Evolutionary conservation across 30 jellyfish, hydroid and myxozoan species (phyloP).

Genomic region (Hydractinia symbiolongicarpus): DNA sequence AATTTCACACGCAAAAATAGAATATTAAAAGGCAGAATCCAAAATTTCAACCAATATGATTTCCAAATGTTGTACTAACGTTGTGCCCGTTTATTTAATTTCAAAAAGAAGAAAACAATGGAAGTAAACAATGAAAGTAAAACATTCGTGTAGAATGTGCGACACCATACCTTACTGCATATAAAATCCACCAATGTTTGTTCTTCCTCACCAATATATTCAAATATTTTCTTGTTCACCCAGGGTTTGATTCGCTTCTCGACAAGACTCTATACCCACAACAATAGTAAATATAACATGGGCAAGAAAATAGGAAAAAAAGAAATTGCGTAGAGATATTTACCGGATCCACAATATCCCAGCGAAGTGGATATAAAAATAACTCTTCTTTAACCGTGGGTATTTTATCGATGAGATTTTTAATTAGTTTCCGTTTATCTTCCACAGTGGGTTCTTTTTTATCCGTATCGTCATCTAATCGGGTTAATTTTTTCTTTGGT

Average conservation of each 20-base stretch:
- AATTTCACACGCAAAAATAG: too few relatives aligned
- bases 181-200: conserved; percentile 92
- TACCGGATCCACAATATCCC: conserved; percentile 98
- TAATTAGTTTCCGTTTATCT: conserved; percentile 74
- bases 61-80: not conserved
- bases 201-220: conserved; percentile 98
- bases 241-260: conserved; percentile 96
- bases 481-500: conserved; percentile 64
- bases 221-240: conserved; percentile 89
- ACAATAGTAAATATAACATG: not conserved
- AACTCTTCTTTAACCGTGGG: conserved; percentile 98
- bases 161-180: conserved; percentile 85
- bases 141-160: not conserved
- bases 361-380: conserved; percentile 67
- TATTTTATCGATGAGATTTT: conserved; percentile 77
- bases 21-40: too few relatives aligned
- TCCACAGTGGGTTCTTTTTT: conserved; percentile 59
- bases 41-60: too few relatives aligned
- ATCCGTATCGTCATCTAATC: conserved; percentile 40
- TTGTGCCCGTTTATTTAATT: too few relatives aligned
- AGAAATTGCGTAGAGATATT: not conserved
- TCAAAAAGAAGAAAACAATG: not conserved
- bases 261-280: conserved; percentile 51
- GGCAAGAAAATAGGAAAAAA: not conserved
- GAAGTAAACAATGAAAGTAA: not conserved